phyloP scores from a whole-genome alignment of 2,113 vertebrate species.

The Donacobius atricapilla region DNA sequence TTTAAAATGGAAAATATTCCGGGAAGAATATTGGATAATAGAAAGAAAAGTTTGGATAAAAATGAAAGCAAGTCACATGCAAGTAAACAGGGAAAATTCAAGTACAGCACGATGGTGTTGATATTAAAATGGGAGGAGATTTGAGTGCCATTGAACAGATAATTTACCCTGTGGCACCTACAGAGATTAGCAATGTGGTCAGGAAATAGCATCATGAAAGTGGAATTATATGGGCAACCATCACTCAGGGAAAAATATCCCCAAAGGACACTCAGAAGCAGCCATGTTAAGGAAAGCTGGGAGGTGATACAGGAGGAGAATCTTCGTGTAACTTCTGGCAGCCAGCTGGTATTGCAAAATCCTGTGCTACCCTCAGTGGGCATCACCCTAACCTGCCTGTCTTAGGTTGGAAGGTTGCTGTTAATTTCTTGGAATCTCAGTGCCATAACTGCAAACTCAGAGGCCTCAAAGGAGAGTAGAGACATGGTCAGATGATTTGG shows the following conservation, averaged over 20 bases:
- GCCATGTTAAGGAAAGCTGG: not conserved
- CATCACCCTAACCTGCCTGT: not conserved
- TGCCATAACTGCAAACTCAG: not conserved
- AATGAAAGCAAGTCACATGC: not conserved
- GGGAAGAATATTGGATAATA: not conserved
- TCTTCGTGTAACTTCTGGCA: not conserved
- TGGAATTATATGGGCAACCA: not conserved
- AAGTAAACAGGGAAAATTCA: not conserved
- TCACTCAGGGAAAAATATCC: not conserved
- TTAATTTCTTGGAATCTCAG: not conserved
- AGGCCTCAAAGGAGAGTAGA: not conserved
- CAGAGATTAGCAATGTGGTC: not conserved
- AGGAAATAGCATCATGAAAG: not conserved
- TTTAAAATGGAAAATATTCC: not conserved
- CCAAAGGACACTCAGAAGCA: not conserved
- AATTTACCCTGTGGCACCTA: not conserved
- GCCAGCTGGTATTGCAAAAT: not conserved
- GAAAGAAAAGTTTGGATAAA: not conserved
- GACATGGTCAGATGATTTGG: not conserved
- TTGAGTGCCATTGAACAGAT: not conserved
- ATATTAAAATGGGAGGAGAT: not conserved
- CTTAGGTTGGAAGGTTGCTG: not conserved
- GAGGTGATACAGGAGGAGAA: not conserved
- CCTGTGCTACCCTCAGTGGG: not conserved
- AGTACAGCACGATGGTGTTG: not conserved